phyloP scores from a whole-genome alignment of 2,113 vertebrate species.

The Cynocephalus volans region DNA sequence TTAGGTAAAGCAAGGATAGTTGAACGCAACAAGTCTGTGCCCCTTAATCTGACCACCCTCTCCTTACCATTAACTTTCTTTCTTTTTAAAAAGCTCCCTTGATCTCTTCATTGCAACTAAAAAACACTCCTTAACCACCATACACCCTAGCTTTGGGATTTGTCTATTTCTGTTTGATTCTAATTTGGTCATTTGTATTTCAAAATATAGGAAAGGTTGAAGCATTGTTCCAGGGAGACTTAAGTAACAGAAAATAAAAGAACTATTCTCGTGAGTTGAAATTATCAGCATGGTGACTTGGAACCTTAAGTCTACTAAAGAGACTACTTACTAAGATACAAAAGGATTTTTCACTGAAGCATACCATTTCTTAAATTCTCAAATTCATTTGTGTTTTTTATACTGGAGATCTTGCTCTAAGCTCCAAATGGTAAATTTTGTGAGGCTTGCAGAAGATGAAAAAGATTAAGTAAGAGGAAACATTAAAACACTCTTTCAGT shows the following conservation, averaged over 20 bases:
- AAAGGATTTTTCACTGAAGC: not conserved
- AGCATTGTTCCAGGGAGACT: not conserved
- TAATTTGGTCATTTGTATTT: not conserved
- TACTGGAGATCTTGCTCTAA: not conserved
- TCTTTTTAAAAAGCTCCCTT: not conserved
- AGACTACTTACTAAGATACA: not conserved
- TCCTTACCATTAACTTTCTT: not conserved
- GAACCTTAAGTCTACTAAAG: not conserved
- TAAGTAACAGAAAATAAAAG: not conserved
- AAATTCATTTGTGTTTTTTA: not conserved
- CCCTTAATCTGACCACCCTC: not conserved
- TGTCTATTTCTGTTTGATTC: not conserved
- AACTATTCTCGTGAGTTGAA: not conserved
- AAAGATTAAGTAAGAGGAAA: not conserved
- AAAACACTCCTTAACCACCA: not conserved
- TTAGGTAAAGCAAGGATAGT: not conserved
- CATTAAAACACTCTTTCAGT: not conserved
- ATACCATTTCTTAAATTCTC: not conserved
- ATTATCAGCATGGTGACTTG: not conserved
- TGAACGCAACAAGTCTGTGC: not conserved
- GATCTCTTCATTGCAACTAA: not conserved
- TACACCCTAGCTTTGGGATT: not conserved
- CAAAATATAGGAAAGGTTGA: not conserved
- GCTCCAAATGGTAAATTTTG: not conserved
- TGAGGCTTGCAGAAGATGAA: not conserved